Evolutionary conservation across 2,888 invertebrate genomes (phyloP), one percentile per base, ranked within the genome.

Genomic region (Lepetodrilus schrolli): DNA sequence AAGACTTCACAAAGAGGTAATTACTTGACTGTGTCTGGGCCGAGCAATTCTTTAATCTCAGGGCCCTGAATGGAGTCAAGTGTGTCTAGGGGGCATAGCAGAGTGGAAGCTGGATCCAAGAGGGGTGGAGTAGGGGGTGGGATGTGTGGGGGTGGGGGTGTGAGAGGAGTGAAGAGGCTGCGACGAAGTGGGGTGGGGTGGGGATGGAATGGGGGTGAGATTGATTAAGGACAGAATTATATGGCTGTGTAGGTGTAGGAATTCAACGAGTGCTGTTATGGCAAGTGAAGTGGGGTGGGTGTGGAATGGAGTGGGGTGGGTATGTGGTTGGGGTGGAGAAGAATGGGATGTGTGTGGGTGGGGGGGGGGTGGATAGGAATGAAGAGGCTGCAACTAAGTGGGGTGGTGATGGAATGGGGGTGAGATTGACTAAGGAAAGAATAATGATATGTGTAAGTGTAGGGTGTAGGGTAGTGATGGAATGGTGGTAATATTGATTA

Each of bases 1-100:
- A 58, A 58, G 34, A 34, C 8, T 58, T 58, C 58, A 58, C 34
- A 58, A 58, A 26, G 26, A 13, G 34, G 58, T n/a, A 23, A 58
- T 34, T 58, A 58, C 30, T 30, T 30, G n/a, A 23, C 26, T 23
- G 23, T 21, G 20, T 50, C 23, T 4, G 34, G 17, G 26, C 7
- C 26, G 26, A 3, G 30, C 58, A 34, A 21, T 50, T 58, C 30
- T 58, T 58, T 58, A 30, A 58, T 3, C 34, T n/a, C 43, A 58
- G 30, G 26, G 30, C 34, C n/a, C 34, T 58, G 21, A 21, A 30
- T 58, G n/a, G 34, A 34, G 58, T 26, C 58, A 58, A 1, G n/a
- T 26, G 20, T 51, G 23, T 51, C 7, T 26, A 7, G 51, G 26
- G 51, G 23, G 23, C 13, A n/a, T 21, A 23, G 30, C 13, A 23